Conservation (phyloP, 2,797 vertebrate species). For the Aldrovandia affinis region DNA sequence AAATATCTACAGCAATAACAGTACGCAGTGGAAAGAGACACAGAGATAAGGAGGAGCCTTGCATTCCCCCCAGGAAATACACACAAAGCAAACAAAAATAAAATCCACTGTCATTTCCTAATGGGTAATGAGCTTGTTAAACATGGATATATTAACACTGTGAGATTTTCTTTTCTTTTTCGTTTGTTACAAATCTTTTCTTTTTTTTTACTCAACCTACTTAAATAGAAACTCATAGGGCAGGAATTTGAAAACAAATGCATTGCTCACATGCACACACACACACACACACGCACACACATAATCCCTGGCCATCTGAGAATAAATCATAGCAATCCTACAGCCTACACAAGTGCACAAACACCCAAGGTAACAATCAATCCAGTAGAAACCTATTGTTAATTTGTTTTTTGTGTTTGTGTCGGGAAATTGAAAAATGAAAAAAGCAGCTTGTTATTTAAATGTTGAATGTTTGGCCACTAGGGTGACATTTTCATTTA, state of each 20-base stretch:
- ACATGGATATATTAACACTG: constrained; percentile 8
- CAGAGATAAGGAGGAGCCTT: constrained; percentile 3
- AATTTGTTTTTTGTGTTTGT: no score
- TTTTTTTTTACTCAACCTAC: neutral
- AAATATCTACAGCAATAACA: neutral
- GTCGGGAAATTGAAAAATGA: no score
- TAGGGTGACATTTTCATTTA: no score
- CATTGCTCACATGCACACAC: neutral
- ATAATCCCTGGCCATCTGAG: neutral
- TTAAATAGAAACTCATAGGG: no score
- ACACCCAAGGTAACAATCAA: neutral
- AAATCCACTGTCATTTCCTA: constrained; percentile 33
- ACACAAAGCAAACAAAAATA: constrained; percentile 10
- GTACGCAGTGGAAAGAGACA: neutral
- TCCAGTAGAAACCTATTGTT: no score
- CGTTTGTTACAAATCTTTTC: neutral
- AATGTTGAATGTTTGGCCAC: no score
- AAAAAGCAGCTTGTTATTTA: no score
- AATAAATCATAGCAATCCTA: neutral
- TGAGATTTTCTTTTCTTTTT: neutral
- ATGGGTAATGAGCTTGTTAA: constrained; percentile 53
- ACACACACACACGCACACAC: neutral
- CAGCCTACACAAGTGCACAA: neutral
- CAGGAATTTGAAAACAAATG: no score
- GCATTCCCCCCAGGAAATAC: constrained; percentile 16